Base-by-base conservation (phyloP, 1,140 invertebrate species). In the Pseudomyrmex cubaensis region DNA sequence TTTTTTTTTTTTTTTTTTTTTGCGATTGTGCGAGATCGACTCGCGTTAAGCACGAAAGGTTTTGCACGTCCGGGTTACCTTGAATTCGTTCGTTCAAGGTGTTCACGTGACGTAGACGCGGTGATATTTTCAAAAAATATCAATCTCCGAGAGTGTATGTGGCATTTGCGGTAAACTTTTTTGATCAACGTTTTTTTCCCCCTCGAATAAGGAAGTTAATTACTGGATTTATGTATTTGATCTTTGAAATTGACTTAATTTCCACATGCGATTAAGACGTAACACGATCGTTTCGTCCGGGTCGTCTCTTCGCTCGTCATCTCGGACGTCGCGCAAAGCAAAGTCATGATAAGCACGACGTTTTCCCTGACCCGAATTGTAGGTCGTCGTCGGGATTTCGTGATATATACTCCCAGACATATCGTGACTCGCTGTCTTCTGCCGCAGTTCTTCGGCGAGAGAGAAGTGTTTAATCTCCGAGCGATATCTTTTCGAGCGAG, bases 301-400 rank as follows among this genome's bases (percentile, higher is more conserved):
- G 35, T 35, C 35, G 35, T 35, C 2, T 35, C 35, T 35, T 5
- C 4, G 35, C 5, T 35, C 35, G 7, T 35, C 35, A 35, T 35
- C 35, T 35, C 35, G 35, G 0, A 35, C 35, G 35, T 35, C 35
- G 35, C 35, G 35, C 35, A 7, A 35, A 35, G 35, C 35, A 5
- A 5, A 4, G 35, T 35, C 0, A 7, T 7, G 35, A 35, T 7
- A 35, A 35, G 35, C 35, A 35, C 35, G 35, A 56, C 52, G 74
- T 84, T 80, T 80, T 75, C 82, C 86, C 59, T 87, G 74, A 87
- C 85, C 85, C 54, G 74, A 80, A 73, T 84, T 63, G 35, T 22
- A 62, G 48, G 48, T 84, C 4, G 1, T 59, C 20, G 1, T 59
- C 20, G 62, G 25, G 48, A 84, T 80, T 87, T 84, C 75, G 57